phyloP scores from a whole-genome alignment of 30 jellyfish, hydroid and myxozoan species.

The Hydractinia symbiolongicarpus region DNA sequence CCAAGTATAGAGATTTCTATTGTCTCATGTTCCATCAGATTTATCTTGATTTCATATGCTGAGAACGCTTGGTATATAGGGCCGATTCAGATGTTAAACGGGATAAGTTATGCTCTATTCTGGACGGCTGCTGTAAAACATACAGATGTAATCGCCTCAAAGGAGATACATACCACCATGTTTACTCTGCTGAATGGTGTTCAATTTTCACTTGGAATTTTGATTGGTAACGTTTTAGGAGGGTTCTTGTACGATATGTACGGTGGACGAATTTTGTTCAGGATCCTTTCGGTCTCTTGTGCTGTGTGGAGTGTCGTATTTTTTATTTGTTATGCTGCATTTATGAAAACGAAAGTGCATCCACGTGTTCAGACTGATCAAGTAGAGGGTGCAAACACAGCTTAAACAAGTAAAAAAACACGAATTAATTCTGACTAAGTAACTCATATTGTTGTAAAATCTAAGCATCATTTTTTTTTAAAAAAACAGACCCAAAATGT shows the following conservation, averaged over 20 bases:
- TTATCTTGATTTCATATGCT: not conserved
- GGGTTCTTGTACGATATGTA: not conserved
- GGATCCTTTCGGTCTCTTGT: too few relatives aligned
- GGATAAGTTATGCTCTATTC: not conserved
- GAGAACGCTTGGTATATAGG: not conserved
- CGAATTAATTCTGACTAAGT: too few relatives aligned
- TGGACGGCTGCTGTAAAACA: constrained; percentile 11
- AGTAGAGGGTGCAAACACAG: too few relatives aligned
- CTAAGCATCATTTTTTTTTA: too few relatives aligned
- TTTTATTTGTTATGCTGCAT: too few relatives aligned
- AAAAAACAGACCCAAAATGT: too few relatives aligned
- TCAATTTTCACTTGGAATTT: not conserved
- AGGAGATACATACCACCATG: constrained; percentile 7
- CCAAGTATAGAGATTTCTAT: not conserved
- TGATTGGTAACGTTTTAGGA: constrained; percentile 1
- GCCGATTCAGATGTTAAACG: constrained; percentile 3
- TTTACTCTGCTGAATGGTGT: not conserved
- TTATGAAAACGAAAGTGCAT: too few relatives aligned
- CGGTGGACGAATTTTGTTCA: not conserved
- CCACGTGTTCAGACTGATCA: too few relatives aligned
- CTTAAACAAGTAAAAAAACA: too few relatives aligned
- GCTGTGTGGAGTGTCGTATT: too few relatives aligned
- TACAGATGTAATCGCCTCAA: not conserved
- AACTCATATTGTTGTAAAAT: too few relatives aligned
- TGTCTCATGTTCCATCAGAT: not conserved